Base-by-base conservation (phyloP, 2,797 vertebrate genomes). In the Lutjanus campechanus region DNA sequence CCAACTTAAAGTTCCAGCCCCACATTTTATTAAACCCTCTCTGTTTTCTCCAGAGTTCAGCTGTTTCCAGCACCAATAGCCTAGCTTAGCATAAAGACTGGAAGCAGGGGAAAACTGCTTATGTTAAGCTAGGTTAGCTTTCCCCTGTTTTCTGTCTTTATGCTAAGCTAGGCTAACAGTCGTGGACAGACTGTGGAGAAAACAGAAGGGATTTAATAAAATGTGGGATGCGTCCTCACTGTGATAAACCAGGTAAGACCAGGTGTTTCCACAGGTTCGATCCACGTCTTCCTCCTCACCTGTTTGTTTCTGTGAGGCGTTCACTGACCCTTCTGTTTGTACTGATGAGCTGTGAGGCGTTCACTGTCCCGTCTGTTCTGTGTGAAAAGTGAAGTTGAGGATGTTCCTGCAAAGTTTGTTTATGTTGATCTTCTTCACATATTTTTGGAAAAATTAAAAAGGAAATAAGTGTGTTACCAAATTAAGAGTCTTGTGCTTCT, bases 361-460 rank as follows among this genome's bases (percentile, higher is more conserved):
- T 77, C 59, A 63, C 67, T 56, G 67, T 47, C 29, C 10, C 0
- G 1, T 54, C 10, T 71, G 11, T 53, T 25, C 36, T 60, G 10
- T 46, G 36, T 51, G 47, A 49, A 19, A 51, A 20, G 17, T 46
- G 25, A 29, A 29, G 11, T 36, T 56, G 16, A 29, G 29, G 29
- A 20, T 40, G 56, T 70, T 22, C 40, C 15, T 22, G 25, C n/a
- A 25, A 4, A 5, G 17, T 67, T 68, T 73, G 29, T 74, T 64
- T 10, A 49, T 67, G 44, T 51, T 61, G 29, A 61, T 76, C 41
- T 47, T 67, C 16, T 47, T 67, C 16, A 68, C 16, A 60, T 20
- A 19, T 72, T 66, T 69, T 60, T 49, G 15, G 36, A 43, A 61
- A 72, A 50, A 54, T 55, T 62, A 77, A 68, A 82, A 67, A 50